Conservation (phyloP, 2,113 vertebrate genomes). For the Sitta europaea region DNA sequence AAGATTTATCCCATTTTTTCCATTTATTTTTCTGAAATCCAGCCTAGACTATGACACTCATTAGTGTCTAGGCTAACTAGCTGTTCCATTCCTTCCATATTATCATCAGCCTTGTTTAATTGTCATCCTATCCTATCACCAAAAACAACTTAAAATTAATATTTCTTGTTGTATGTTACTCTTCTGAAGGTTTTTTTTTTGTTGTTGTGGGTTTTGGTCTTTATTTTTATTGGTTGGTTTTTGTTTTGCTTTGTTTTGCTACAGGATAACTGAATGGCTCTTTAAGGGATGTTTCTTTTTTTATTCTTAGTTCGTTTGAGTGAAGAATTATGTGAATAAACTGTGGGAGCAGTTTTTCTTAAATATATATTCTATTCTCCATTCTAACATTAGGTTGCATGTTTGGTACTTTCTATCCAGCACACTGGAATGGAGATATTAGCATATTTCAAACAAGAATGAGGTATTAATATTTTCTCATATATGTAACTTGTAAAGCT, state of each 20-base stretch:
- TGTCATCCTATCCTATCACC: background rate
- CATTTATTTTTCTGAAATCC: background rate
- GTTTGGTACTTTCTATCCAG: background rate
- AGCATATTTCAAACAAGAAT: background rate
- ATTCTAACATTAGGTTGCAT: background rate
- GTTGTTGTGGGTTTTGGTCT: background rate
- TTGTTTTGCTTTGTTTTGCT: background rate
- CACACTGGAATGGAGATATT: background rate
- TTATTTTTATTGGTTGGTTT: background rate
- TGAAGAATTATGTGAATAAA: background rate
- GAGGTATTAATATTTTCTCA: background rate
- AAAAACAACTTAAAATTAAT: conserved; percentile 34
- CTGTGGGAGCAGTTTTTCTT: background rate
- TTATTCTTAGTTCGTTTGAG: background rate
- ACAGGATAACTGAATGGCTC: background rate
- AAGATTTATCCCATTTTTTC: background rate
- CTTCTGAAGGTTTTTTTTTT: background rate
- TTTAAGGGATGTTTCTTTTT: background rate
- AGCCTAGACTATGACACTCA: background rate
- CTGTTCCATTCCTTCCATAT: background rate
- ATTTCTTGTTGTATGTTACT: conserved; percentile 12
- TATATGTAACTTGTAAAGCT: background rate
- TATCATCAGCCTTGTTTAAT: background rate
- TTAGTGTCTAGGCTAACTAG: background rate
- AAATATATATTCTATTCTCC: background rate